These are phyloP conservation scores for Achatina immaculata DNA, from an alignment of 1,140 invertebrate species.

Conservation along the genomic window DNA sequence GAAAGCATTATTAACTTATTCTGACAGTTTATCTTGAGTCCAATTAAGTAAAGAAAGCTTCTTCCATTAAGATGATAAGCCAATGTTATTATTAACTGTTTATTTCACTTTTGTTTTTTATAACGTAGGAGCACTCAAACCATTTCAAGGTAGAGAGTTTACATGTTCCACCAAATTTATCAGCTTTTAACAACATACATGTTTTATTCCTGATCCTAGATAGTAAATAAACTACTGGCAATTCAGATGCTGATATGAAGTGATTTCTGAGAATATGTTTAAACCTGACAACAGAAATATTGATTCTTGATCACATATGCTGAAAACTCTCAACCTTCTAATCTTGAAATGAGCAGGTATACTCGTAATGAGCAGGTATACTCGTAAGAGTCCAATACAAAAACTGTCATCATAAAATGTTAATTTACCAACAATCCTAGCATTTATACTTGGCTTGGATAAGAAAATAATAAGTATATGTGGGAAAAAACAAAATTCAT, in stretches of 20 bases:
- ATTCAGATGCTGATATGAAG: not conserved
- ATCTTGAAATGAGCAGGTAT: not conserved
- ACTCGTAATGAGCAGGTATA: too few species aligned
- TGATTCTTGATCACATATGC: not conserved
- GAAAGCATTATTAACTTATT: too few species aligned
- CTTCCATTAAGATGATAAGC: not conserved
- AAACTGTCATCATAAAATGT: too few species aligned
- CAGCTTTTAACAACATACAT: not conserved
- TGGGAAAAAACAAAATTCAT: too few species aligned
- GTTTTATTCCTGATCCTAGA: too few species aligned
- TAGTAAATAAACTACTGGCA: too few species aligned
- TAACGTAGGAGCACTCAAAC: not conserved
- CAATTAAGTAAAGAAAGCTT: not conserved
- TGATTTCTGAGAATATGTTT: not conserved
- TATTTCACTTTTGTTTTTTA: not conserved
- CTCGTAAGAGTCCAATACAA: too few species aligned
- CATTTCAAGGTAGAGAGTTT: slow-evolving; percentile 8
- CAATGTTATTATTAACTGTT: not conserved
- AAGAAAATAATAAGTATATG: too few species aligned
- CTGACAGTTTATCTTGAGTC: not conserved
- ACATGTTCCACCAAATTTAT: not conserved
- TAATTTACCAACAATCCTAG: too few species aligned
- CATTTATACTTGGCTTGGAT: too few species aligned
- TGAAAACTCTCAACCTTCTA: not conserved
- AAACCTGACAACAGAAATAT: not conserved